Base-by-base conservation (phyloP, 2,113 vertebrate genomes). In the Maccullochella peelii region DNA sequence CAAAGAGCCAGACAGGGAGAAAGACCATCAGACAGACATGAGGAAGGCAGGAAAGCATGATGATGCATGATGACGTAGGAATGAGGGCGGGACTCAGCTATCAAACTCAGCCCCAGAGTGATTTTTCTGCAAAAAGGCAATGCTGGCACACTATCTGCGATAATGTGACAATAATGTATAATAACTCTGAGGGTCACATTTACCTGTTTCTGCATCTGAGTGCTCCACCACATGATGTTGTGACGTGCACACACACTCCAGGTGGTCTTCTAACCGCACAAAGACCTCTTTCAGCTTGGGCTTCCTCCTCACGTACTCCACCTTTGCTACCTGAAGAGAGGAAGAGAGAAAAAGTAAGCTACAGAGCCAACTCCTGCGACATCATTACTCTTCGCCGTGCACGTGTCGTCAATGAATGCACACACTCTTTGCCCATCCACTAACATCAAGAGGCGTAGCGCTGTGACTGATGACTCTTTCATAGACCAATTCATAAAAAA, bases 241-340 rank as follows among this genome's bases (percentile, higher is more conserved):
- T 65, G 96, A 94, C 16, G 95, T 94, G 89, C 98, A 99, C 70
- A 96, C 94, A 80, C 98, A 99, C 94, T 99, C 98, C 96, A 98
- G 95, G 92, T 99, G 98, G 92, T 99, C 98, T 95, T 99, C 98
- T 96, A 99, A 95, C 94, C 97, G 95, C 93, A 99, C 97, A 91
- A 98, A 96, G 88, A 99, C 98, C 95, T 99, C 98, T 96, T 97
- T 99, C 94, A 99, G 97, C 94, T 97, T 98, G 77, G 98, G 97
- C 94, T 94, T 98, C 95, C 97, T 97, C 92, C 96, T 96, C 94
- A 98, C 93, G 73, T 99, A 99, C 92, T 99, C 98, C 95, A 99
- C 97, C 96, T 99, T 99, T 90, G 97, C 98, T 95, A 99, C 98
- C 98, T 99, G 95, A 47, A 23, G 58, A 38, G 61, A 89, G 62